phyloP scores from a whole-genome alignment of 2,797 vertebrate species.

The Clamator glandarius region DNA sequence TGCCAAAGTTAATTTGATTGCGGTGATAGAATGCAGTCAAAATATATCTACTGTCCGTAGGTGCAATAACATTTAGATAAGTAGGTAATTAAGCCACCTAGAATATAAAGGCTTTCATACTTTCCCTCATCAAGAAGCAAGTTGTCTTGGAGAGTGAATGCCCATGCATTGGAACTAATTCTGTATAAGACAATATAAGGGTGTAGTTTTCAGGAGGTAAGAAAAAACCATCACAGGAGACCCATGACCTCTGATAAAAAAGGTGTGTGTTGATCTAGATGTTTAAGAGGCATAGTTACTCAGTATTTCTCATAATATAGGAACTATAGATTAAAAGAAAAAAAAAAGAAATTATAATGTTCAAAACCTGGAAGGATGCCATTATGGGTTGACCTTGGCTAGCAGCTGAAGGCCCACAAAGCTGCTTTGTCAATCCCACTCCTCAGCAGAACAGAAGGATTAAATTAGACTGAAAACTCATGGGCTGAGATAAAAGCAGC shows the following conservation, averaged over 20 bases:
- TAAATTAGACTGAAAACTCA: neutral
- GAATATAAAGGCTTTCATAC: neutral
- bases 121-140: neutral
- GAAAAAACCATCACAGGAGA: rapidly evolving
- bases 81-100: constrained; percentile 52
- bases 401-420: rapidly evolving
- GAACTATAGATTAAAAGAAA: neutral
- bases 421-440: neutral
- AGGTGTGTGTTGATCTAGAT: neutral
- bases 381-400: neutral
- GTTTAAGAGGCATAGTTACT: neutral
- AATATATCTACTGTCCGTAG: constrained; percentile 42
- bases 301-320: neutral
- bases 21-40: constrained; percentile 59
- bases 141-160: neutral
- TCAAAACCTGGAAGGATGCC: neutral
- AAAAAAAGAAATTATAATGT: rapidly evolving
- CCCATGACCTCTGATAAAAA: neutral
- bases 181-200: neutral
- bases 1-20: constrained; percentile 77
- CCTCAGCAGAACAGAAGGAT: rapidly evolving
- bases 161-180: neutral
- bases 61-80: constrained; percentile 62
- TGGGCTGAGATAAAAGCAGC: neutral
- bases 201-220: neutral